phyloP scores from a whole-genome alignment of 2,797 vertebrate genomes.

The Natrix natrix region DNA sequence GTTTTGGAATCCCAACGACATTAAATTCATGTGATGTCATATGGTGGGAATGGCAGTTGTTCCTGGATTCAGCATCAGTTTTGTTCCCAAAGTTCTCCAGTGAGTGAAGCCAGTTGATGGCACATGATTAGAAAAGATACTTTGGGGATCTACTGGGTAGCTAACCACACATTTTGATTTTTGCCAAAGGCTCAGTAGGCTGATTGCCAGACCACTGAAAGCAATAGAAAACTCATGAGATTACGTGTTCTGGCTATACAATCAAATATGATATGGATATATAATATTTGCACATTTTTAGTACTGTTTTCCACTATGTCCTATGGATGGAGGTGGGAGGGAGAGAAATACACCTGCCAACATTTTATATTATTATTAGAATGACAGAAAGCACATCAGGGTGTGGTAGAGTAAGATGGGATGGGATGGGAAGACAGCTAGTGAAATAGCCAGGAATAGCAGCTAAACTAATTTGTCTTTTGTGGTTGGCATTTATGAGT shows the following conservation, averaged over 20 bases:
- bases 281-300: not conserved
- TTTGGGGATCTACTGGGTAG: not conserved
- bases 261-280: not conserved
- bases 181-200: not conserved
- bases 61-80: slow-evolving; percentile 30
- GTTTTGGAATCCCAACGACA: slow-evolving; percentile 37
- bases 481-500: not conserved
- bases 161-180: not conserved
- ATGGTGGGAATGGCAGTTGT: slow-evolving; percentile 35
- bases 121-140: slow-evolving; percentile 1
- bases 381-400: not conserved
- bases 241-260: not conserved
- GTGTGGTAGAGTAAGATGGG: not conserved
- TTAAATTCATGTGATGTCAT: slow-evolving; percentile 12
- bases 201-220: not conserved
- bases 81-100: not conserved
- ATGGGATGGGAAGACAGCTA: not conserved
- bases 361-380: not conserved
- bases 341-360: not conserved
- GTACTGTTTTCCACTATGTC: not conserved
- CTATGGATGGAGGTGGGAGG: not conserved
- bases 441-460: not conserved
- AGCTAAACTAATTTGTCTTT: not conserved
- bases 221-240: not conserved
- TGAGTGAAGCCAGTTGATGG: not conserved